Evolutionary conservation across 2,797 vertebrate genomes (phyloP), one percentile per base, ranked within the genome.

Genomic region (Sciurus vulgaris): DNA sequence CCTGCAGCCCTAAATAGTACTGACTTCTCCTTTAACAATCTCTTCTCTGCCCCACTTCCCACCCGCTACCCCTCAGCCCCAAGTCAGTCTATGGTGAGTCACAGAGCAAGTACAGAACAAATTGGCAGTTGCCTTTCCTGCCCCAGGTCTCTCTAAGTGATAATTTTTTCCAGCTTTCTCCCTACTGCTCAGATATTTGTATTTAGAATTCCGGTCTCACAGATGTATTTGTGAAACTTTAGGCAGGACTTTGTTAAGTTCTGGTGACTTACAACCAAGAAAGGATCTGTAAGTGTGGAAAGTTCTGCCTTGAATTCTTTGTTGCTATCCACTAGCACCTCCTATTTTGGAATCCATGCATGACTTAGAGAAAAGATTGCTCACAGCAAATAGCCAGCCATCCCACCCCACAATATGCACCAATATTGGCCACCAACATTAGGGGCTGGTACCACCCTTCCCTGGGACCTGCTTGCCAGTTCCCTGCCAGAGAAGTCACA

Each of bases 101-200:
- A 83, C 38, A 86, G 78, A 18, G 59, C 59, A 79, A 94, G 61
- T 38, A 54, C 22, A 35, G 65, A 95, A 95, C 67, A 92, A 92
- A 96, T 88, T 51, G 72, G 44, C 44, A 91, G 28, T 56, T 86
- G 89, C 86, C 33, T 70, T 72, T 94, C 49, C 84, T 87, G 81
- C 49, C 61, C 70, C 81, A 85, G 81, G 92, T 94, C 73, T 93
- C 79, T 74, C 78, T 81, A 35, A 63, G 59, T 86, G 72, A 41
- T 96, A 87, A 96, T 96, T 83, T 89, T 96, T 96, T 93, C 95
- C 97, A 95, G 86, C 56, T 96, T 87, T 94, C 84, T 91, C 4
- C 63, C 65, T 70, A 96, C 70, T 78, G 11, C 77, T 96, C n/a
- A 61, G 61, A 82, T 94, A 94, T 91, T 96, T 96, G 79, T 91